Conservation (phyloP, 2,113 vertebrate species). For the Nestor notabilis region DNA sequence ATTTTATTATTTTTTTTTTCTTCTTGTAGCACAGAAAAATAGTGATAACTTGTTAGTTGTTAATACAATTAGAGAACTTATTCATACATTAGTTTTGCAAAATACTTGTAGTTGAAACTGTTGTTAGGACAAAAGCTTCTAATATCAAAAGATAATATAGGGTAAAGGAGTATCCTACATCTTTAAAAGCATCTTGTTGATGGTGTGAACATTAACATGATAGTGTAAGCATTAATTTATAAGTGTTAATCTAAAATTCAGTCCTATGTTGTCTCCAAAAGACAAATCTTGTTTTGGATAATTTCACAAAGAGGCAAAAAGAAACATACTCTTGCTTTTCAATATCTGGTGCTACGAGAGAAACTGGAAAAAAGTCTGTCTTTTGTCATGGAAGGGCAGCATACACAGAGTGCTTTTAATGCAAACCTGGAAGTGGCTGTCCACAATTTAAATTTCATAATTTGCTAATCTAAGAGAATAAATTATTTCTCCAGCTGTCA, state of each 20-base stretch:
- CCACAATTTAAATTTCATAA: not conserved
- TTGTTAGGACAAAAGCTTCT: not conserved
- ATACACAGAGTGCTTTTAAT: not conserved
- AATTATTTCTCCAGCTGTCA: not conserved
- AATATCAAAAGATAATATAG: not conserved
- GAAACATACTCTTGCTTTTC: not conserved
- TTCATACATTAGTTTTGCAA: not conserved
- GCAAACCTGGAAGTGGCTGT: not conserved
- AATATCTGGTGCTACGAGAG: not conserved
- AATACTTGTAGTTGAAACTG: not conserved
- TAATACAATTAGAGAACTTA: not conserved
- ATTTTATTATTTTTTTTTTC: not conserved
- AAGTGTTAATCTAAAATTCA: not conserved
- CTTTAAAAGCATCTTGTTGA: not conserved
- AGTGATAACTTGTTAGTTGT: not conserved
- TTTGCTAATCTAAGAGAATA: not conserved
- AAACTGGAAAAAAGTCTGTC: not conserved
- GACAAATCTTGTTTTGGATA: not conserved
- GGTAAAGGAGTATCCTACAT: not conserved
- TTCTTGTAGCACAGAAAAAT: not conserved
- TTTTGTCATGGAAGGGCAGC: not conserved
- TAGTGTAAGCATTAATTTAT: not conserved
- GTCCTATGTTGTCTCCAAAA: not conserved
- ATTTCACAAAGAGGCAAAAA: not conserved
- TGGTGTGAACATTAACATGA: not conserved